phyloP scores from a whole-genome alignment of 2,797 vertebrate genomes.

The Siniperca undulata region DNA sequence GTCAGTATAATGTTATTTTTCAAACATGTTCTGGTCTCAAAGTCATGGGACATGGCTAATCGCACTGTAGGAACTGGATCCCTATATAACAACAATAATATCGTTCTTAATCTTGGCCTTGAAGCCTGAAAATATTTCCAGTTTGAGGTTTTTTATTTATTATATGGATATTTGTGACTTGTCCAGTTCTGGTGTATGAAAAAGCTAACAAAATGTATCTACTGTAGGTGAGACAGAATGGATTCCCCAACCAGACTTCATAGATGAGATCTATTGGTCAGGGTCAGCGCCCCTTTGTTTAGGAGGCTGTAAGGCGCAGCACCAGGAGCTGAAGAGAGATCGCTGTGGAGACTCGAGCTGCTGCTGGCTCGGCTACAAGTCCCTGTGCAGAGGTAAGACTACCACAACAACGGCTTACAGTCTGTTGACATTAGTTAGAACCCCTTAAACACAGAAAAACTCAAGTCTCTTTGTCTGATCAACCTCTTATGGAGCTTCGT shows the following conservation, averaged over 20 bases:
- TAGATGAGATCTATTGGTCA: conserved; percentile 86
- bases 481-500: neutral
- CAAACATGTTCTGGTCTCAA: neutral
- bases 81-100: neutral
- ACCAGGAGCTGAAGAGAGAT: conserved; percentile 88
- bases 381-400: conserved; percentile 87
- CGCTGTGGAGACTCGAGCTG: conserved; percentile 89
- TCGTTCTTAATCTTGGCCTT: neutral
- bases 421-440: neutral
- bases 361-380: conserved; percentile 91
- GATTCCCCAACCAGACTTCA: conserved; percentile 51
- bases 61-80: conserved; percentile 1
- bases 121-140: neutral
- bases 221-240: conserved; percentile 73
- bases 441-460: neutral
- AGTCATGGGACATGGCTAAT: neutral
- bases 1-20: neutral
- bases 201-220: conserved; percentile 1
- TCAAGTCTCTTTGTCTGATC: neutral
- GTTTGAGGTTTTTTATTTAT: neutral
- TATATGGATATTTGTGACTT: neutral
- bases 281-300: conserved; percentile 88
- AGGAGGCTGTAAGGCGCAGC: conserved; percentile 85
- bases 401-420: neutral
- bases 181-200: neutral